Base-by-base conservation (phyloP, 2,113 vertebrate genomes). In the Siphamia tubifer region DNA sequence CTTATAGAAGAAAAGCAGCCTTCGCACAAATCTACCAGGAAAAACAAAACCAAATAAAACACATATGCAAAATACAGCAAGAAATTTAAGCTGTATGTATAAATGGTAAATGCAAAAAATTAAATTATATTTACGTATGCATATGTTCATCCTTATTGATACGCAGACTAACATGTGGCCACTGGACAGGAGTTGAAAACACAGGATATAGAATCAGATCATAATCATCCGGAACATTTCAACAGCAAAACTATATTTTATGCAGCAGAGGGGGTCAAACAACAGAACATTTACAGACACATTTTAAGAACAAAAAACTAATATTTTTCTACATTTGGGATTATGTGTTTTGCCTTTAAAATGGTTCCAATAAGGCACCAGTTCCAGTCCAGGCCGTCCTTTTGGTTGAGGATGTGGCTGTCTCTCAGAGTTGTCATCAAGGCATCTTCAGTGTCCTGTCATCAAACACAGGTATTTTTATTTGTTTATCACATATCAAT, bases 331-430 rank as follows among this genome's bases (percentile, higher is more conserved):
- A n/a, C n/a, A n/a, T n/a, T n/a, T n/a, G n/a, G 10, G 4, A 8
- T 23, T 23, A 17, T 12, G 4, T 13, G 2, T 6, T 60, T 39
- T 36, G 95, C 95, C 94, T 96, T 95, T 68, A 96, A 84, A 88
- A 96, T 94, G 66, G 95, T 95, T 45, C 93, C 93, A 79, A 95
- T 94, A 19, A 96, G 90, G 87, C 94, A 92, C 95, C 95, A 96
- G 62, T 95, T 94, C 95, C 95, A 96, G 3, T 94, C 92, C 42
- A 96, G 92, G 78, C 95, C 95, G 42, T 94, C 93, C 71, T 96
- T 95, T 85, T 96, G 94, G 77, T 92, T 93, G 52, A 96, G 93
- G 72, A 96, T 93, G 56, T 95, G 94, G 66, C 94, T 94, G 55
- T 95, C 94, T 66, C 92, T 89, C 71, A 96, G 89, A 74, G 95